These are phyloP conservation scores for Panagrolaimus sp. DNA, from an alignment of 1,140 invertebrate species.

Conservation along the genomic window DNA sequence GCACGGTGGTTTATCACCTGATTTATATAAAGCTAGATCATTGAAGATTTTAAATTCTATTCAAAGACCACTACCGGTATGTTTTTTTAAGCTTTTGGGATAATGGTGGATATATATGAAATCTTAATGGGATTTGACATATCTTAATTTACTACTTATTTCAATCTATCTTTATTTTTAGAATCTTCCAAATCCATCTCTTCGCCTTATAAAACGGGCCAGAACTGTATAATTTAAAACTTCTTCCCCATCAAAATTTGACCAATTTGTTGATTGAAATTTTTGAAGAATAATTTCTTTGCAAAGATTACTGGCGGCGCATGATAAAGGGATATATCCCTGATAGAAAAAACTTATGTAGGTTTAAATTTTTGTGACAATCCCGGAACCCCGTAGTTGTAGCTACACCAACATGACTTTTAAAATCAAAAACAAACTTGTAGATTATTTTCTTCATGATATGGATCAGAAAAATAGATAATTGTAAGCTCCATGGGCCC, in stretches of 20 bases:
- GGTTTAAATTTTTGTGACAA: no score
- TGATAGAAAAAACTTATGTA: background rate
- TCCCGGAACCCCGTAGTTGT: no score
- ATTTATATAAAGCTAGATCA: constrained; percentile 61
- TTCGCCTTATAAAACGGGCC: constrained; percentile 27
- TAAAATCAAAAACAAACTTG: background rate
- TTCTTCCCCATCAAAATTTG: constrained; percentile 30
- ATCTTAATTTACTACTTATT: background rate
- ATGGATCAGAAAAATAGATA: background rate
- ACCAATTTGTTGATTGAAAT: constrained; percentile 38
- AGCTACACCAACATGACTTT: background rate
- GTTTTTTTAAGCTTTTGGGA: background rate
- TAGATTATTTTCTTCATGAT: background rate
- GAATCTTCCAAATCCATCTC: constrained; percentile 29
- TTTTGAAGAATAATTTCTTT: constrained; percentile 36
- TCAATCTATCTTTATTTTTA: background rate
- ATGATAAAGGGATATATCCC: constrained; percentile 46
- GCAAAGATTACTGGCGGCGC: constrained; percentile 36
- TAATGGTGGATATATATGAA: no score
- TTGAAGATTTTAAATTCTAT: constrained; percentile 10
- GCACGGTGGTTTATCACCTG: constrained; percentile 74
- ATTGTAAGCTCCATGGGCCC: background rate
- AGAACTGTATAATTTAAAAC: constrained; percentile 39
- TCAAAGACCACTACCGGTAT: constrained; percentile 10
- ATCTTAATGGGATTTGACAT: no score